Base-by-base conservation (phyloP, 2,888 invertebrate species). In the Drosophila prostipennis region DNA sequence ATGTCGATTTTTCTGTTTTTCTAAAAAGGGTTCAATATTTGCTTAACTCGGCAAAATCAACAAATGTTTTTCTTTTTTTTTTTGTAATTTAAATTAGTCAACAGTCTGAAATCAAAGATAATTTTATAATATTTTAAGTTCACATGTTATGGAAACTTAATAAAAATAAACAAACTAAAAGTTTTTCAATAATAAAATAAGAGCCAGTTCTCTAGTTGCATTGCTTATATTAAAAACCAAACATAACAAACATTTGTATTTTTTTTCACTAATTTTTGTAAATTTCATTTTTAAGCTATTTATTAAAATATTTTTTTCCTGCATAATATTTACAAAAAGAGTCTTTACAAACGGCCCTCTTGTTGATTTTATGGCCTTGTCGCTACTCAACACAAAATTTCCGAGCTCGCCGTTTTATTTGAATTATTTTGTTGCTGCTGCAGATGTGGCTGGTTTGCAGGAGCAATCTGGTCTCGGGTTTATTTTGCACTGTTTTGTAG, bases 401-500 rank as follows among this genome's bases (percentile, higher is more conserved):
- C 72, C 69, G 64, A 63, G 65, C 60, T 74, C 76, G 68, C 65
- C 65, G 79, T 71, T 77, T 77, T 58, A 75, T 80, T 83, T 79
- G 79, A 71, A 71, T 76, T 77, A 83, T 78, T 80, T 83, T 55
- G 37, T 69, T 48, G 40, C 29, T 51, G 13, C 37, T 71, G 55
- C 67, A 61, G 46, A 39, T 60, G 49, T 39, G 68, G 48, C 70
- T 60, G 46, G 58, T 70, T 60, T 67, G 48, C 51, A 74, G 72
- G 55, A 81, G 73, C 83, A 85, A 85, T 87, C 78, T 85, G 79
- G 72, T 78, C 71, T 68, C 53, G 74, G 59, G 76, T 86, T 86
- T 83, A 74, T 77, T 78, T 83, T 64, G 59, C 70, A 70, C 60
- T 71, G 72, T 80, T 81, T 72, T 60, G 77, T 55, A 78, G 58